Evolutionary conservation across 2,113 vertebrate species (phyloP).

Genomic region (Heterotis niloticus): DNA sequence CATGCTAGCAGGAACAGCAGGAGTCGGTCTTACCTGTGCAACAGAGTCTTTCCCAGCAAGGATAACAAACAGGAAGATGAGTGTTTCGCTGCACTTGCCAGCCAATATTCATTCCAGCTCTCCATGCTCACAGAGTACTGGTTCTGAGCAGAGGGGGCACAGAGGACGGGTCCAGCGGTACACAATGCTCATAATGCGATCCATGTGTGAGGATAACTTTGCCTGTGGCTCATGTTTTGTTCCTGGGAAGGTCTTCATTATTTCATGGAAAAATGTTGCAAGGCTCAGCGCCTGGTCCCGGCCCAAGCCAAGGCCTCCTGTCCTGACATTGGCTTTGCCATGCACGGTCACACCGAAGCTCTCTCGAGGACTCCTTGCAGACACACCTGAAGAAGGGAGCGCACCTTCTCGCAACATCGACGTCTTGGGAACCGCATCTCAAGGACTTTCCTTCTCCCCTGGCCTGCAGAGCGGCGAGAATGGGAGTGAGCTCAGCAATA

Average conservation of each 20-base stretch:
- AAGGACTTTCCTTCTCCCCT: too few species aligned
- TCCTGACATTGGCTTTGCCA: conserved; percentile 19
- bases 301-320: not conserved
- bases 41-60: not conserved
- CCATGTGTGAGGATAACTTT: conserved; percentile 13
- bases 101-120: not conserved
- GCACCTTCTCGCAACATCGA: too few species aligned
- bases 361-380: not conserved
- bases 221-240: conserved; percentile 18
- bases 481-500: too few species aligned
- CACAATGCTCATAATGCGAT: conserved; percentile 6
- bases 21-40: not conserved
- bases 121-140: not conserved
- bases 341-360: not conserved
- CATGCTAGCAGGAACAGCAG: too few species aligned
- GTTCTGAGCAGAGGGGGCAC: not conserved
- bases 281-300: conserved; percentile 7
- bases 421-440: too few species aligned
- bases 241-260: conserved; percentile 18
- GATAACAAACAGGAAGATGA: not conserved
- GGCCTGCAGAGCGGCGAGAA: too few species aligned
- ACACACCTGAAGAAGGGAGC: not conserved
- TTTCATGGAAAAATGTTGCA: conserved; percentile 26
- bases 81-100: not conserved
- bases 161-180: not conserved